phyloP scores from a whole-genome alignment of 2,113 vertebrate genomes.

The Lophius piscatorius region DNA sequence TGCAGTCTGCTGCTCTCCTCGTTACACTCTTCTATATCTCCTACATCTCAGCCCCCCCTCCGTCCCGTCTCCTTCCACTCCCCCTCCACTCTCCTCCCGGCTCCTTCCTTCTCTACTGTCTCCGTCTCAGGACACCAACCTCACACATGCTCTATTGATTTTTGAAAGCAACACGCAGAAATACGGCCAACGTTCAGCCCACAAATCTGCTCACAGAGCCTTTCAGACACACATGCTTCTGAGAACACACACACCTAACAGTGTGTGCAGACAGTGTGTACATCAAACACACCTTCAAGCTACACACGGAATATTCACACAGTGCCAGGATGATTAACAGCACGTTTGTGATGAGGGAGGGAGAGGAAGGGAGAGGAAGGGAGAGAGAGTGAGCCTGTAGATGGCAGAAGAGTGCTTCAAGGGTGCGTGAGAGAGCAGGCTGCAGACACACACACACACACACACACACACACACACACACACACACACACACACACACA shows the following conservation, averaged over 20 bases:
- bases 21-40: slow-evolving; percentile 30
- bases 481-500: slow-evolving; percentile 9
- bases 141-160: slow-evolving; percentile 73
- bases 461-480: slow-evolving; percentile 10
- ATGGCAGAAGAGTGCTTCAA: slow-evolving; percentile 78
- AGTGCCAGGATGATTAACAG: slow-evolving; percentile 53
- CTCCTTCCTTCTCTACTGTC: slow-evolving; percentile 23
- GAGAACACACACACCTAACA: slow-evolving; percentile 1
- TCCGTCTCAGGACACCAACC: slow-evolving; percentile 59
- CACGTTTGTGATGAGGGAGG: slow-evolving; percentile 23
- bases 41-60: slow-evolving; percentile 16
- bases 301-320: slow-evolving; percentile 40
- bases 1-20: slow-evolving; percentile 12
- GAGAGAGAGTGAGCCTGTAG: slow-evolving; percentile 67
- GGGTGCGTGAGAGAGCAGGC: slow-evolving; percentile 46
- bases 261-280: slow-evolving; percentile 12
- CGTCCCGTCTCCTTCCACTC: slow-evolving; percentile 10
- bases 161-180: slow-evolving; percentile 39
- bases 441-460: slow-evolving; percentile 5
- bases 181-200: slow-evolving; percentile 13
- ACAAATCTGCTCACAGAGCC: slow-evolving; percentile 33
- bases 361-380: slow-evolving; percentile 21
- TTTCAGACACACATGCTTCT: slow-evolving; percentile 8
- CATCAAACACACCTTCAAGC: not conserved
- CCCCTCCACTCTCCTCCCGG: slow-evolving; percentile 5